Percentiles rank a stretch among this genome's conserved stretches.
Conservation (phyloP, 2,797 vertebrate genomes). For the Coccyzus lansbergi region DNA sequence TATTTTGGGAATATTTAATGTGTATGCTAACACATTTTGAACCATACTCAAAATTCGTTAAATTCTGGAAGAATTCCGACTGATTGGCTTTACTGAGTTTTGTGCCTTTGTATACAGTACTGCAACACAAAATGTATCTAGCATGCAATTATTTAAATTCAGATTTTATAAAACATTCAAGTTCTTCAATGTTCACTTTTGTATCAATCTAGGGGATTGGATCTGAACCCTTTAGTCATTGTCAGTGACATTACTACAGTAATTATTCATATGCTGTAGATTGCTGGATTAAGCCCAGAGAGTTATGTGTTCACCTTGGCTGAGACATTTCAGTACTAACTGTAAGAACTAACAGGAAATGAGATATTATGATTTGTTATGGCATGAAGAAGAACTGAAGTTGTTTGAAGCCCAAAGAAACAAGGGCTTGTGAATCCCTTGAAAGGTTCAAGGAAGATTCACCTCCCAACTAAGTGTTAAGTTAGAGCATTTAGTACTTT, state of each 20-base stretch:
- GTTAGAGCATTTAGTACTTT: neutral
- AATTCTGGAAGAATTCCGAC: neutral
- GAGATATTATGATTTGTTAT: neutral
- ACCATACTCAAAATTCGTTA: neutral
- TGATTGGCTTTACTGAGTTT: neutral
- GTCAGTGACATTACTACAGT: neutral
- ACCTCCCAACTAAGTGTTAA: neutral
- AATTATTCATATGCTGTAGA: neutral
- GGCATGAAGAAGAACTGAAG: neutral
- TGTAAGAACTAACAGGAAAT: neutral
- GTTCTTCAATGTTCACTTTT: neutral
- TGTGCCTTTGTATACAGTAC: neutral
- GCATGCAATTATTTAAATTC: neutral
- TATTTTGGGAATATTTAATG: neutral
- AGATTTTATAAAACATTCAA: neutral
- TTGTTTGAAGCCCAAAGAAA: neutral
- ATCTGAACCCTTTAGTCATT: neutral
- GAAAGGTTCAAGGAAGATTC: neutral
- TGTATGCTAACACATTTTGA: neutral
- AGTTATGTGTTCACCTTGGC: neutral
- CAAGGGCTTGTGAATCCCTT: neutral
- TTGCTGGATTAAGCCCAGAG: neutral
- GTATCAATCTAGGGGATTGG: neutral
- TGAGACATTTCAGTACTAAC: neutral
- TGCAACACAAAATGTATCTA: neutral